A percentile compares a stretch with the other conserved stretches of the same genome.
Conservation (phyloP, 1,140 invertebrate genomes). For the Melitaea cinxia region DNA sequence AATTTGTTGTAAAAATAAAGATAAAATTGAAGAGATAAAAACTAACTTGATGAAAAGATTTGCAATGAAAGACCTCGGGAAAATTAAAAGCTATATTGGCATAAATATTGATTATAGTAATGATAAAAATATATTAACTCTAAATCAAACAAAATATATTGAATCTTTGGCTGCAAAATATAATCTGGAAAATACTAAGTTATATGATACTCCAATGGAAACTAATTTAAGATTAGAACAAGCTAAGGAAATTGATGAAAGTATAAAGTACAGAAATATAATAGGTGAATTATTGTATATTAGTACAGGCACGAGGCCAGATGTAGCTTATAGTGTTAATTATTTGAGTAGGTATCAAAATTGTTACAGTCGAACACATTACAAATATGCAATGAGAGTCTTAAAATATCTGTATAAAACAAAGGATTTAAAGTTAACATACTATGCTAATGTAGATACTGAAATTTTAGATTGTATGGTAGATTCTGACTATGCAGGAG, state of each 20-base stretch:
- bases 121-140: conserved; percentile 37
- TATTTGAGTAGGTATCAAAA: conserved; percentile 61
- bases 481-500: conserved; percentile 65
- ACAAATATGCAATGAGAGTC: conserved; percentile 58
- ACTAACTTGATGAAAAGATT: conserved; percentile 49
- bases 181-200: conserved; percentile 52
- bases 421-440: conserved; percentile 61
- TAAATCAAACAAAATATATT: conserved; percentile 68
- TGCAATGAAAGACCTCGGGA: conserved; percentile 4
- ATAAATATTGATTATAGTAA: neutral
- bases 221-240: conserved; percentile 48
- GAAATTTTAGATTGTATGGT: conserved; percentile 59
- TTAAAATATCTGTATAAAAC: conserved; percentile 60
- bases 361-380: conserved; percentile 62
- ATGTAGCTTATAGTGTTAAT: conserved; percentile 21
- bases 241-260: neutral
- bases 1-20: conserved; percentile 44
- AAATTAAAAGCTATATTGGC: neutral
- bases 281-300: conserved; percentile 1
- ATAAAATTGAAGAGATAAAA: conserved; percentile 45
- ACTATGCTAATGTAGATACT: conserved; percentile 45
- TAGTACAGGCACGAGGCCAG: neutral
- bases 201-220: conserved; percentile 70
- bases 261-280: neutral
- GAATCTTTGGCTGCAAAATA: conserved; percentile 63